Evolutionary conservation across 1,140 invertebrate genomes (phyloP).

Genomic region (Augochlora pura): DNA sequence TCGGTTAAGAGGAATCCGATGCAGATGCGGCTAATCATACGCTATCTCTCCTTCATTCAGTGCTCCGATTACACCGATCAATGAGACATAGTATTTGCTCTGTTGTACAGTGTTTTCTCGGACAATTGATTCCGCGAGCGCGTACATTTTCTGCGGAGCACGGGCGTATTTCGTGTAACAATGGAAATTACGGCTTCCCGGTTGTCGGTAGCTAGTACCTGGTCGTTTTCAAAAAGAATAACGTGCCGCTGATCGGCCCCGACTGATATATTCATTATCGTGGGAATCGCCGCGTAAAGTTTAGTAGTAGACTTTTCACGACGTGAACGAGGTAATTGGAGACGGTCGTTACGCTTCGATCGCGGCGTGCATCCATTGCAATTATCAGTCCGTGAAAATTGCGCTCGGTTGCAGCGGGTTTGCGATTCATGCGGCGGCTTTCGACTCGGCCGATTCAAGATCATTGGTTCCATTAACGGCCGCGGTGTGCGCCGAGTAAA

Average conservation of each 20-base stretch:
- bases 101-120: too few relatives aligned
- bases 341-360: background rate
- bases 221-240: too few relatives aligned
- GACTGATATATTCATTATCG: background rate
- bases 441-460: background rate
- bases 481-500: too few relatives aligned
- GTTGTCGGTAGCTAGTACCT: too few relatives aligned
- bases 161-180: too few relatives aligned
- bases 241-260: too few relatives aligned
- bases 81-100: too few relatives aligned
- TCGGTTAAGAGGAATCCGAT: background rate
- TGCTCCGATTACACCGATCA: background rate
- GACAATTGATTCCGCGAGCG: too few relatives aligned
- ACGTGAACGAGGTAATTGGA: background rate
- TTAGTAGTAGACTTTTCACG: background rate
- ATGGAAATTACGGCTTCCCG: too few relatives aligned
- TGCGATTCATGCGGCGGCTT: background rate
- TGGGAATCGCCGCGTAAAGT: background rate
- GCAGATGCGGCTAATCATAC: background rate
- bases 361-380: background rate
- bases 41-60: background rate
- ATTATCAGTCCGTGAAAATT: constrained; percentile 11
- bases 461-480: background rate
- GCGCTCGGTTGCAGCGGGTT: background rate
- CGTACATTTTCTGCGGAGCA: too few relatives aligned